phyloP scores from a whole-genome alignment of 2,888 invertebrate species.

The Cosmorhoe ocellata region DNA sequence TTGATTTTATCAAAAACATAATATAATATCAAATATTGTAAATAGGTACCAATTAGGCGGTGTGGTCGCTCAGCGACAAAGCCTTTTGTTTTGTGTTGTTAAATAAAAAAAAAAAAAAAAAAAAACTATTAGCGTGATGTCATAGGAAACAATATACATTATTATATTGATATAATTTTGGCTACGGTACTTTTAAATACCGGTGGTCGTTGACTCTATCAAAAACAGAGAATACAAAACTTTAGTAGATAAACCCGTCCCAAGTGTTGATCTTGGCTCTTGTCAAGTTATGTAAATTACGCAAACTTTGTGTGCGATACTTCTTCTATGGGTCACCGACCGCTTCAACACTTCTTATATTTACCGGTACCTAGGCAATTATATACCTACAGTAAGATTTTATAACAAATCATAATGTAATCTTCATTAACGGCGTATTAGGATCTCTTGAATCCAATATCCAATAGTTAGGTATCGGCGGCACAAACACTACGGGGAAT shows the following conservation, averaged over 20 bases:
- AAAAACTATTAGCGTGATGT: too few species aligned
- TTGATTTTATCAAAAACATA: too few species aligned
- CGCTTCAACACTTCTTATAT: conserved; percentile 57
- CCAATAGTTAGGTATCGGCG: conserved; percentile 17
- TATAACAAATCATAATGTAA: conserved; percentile 40
- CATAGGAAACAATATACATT: too few species aligned
- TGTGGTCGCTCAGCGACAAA: too few species aligned
- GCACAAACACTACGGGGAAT: conserved; percentile 31
- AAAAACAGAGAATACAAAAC: conserved; percentile 48
- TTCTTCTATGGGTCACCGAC: conserved; percentile 72
- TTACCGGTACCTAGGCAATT: conserved; percentile 37
- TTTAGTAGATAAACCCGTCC: conserved; percentile 66
- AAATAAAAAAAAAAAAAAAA: too few species aligned
- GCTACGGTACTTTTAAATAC: conserved; percentile 27
- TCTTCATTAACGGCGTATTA: conserved; percentile 47
- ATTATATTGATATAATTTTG: conserved; percentile 13
- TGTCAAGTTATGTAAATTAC: conserved; percentile 79
- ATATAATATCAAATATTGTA: too few species aligned
- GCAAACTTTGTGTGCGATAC: conserved; percentile 67
- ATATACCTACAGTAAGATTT: conserved; percentile 28
- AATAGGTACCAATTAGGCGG: too few species aligned
- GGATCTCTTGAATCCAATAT: conserved; percentile 41
- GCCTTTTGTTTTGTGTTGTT: too few species aligned
- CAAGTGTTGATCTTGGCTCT: conserved; percentile 69
- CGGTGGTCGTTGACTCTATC: conserved; percentile 53